A percentile compares a stretch with the other conserved stretches of the same genome.
phyloP scores from a whole-genome alignment of 2,797 vertebrate species.

The Mormyrops boulengeri region DNA sequence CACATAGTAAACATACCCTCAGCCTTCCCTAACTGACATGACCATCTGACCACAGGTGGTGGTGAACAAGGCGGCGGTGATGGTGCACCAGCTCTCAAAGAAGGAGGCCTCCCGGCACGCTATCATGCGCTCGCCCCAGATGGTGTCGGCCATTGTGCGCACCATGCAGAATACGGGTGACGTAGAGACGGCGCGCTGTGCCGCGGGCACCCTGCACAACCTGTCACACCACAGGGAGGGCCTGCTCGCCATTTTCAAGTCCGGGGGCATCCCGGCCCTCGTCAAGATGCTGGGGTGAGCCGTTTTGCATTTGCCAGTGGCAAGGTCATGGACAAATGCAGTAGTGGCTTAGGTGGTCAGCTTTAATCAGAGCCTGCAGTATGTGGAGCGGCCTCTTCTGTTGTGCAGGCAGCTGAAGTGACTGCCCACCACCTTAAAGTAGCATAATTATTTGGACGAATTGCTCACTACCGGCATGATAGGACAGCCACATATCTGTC shows the following conservation, averaged over 20 bases:
- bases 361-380: conserved; percentile 61
- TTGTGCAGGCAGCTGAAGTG: not conserved
- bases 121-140: conserved; percentile 96
- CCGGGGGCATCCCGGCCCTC: conserved; percentile 91
- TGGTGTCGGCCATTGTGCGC: conserved; percentile 96
- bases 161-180: conserved; percentile 98
- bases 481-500: not conserved
- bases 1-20: not conserved
- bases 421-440: not conserved
- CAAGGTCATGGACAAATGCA: conserved; percentile 80
- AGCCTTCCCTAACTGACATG: not conserved
- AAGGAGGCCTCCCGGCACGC: conserved; percentile 97
- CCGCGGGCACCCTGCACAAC: conserved; percentile 94
- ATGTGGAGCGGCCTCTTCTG: conserved; percentile 15
- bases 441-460: not conserved
- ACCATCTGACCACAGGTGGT: conserved; percentile 71
- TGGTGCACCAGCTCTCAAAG: conserved; percentile 98
- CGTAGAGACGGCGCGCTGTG: conserved; percentile 93
- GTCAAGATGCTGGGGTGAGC: conserved; percentile 97
- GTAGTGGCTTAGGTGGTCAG: conserved; percentile 65
- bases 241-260: conserved; percentile 94
- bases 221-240: conserved; percentile 96
- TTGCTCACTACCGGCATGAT: not conserved
- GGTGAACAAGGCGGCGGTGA: conserved; percentile 96
- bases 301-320: conserved; percentile 64